A percentile compares a stretch with the other conserved stretches of the same genome.
Evolutionary conservation across 2,888 invertebrate species (phyloP).

Genomic region (Ochropacha duplaris): DNA sequence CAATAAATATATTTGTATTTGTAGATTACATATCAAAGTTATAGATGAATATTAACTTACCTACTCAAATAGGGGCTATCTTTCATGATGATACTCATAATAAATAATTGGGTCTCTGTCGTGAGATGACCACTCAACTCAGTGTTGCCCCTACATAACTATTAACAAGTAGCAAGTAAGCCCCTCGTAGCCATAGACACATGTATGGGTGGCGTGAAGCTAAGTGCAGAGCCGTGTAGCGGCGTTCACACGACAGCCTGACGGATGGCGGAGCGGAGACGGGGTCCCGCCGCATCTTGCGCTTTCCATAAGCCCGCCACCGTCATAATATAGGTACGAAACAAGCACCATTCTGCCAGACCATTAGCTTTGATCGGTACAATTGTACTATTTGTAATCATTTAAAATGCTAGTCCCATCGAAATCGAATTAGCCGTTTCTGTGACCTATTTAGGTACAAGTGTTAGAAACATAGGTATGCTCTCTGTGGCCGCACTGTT

Average conservation of each 20-base stretch:
- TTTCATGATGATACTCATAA: slow-evolving; percentile 46
- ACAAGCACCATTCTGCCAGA: neutral
- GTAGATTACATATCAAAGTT: no score
- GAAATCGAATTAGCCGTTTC: no score
- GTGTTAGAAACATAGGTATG: no score
- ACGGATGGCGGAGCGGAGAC: slow-evolving; percentile 65
- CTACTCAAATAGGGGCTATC: neutral
- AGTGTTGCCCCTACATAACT: slow-evolving; percentile 54
- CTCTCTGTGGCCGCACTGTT: no score
- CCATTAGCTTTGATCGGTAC: neutral
- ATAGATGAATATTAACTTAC: neutral
- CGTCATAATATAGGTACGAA: neutral
- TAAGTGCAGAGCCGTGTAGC: slow-evolving; percentile 76
- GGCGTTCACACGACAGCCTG: slow-evolving; percentile 64
- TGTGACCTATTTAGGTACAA: no score
- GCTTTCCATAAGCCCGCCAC: slow-evolving; percentile 26
- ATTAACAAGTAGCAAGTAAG: slow-evolving; percentile 68
- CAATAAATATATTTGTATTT: no score
- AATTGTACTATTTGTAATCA: neutral
- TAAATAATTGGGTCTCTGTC: slow-evolving; percentile 52
- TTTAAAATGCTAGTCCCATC: neutral
- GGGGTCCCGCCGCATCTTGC: slow-evolving; percentile 45
- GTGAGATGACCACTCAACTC: slow-evolving; percentile 56
- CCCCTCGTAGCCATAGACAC: slow-evolving; percentile 67
- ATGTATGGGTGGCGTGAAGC: slow-evolving; percentile 65